Evolutionary conservation across 2,797 vertebrate species (phyloP), one percentile per base, ranked within the genome.

Genomic region (Ciconia nigra): DNA sequence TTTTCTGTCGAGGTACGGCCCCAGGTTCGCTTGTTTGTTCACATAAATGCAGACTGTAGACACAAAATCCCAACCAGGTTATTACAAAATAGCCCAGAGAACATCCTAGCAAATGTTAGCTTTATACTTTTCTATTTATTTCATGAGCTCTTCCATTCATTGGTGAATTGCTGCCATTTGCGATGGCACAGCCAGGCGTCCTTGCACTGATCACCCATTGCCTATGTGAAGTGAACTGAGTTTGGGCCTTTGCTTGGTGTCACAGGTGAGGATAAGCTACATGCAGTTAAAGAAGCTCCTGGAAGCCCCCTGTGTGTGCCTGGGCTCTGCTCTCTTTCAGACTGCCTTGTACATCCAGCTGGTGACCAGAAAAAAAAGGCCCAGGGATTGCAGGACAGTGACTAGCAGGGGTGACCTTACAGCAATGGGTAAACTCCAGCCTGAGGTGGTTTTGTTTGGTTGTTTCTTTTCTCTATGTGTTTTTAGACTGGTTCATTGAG

Each of bases 41-140:
- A 99, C 98, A 52, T 99, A 99, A 97, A 99, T 99, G 96, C 99
- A 99, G 86, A 99, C 99, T 99, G 98, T 35, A 87, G 94, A 39
- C 49, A 97, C 41, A 96, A 93, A 97, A 94, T 55, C 42, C 46
- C 79, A 57, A 21, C 8, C 18, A 15, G 11, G 47, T 83, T 73
- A 41, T 73, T 66, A 47, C n/a, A 63, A 72, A 46, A 49, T 0
- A 25, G 31, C 33, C 41, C n/a, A 7, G 61, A 77, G 57, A 80
- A 19, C 42, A 77, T 20, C 62, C 88, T 29, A 62, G 59, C 15
- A 55, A 92, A 57, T 9, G 37, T 15, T 71, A 61, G 46, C 15
- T 10, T 51, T 76, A 33, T 24, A 35, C 18, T 41, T 52, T 39
- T 69, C 24, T 47, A 17, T 82, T 61, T 7, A 21, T 70, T 87